phyloP scores from a whole-genome alignment of 2,113 vertebrate genomes.

The Struthio camelus region DNA sequence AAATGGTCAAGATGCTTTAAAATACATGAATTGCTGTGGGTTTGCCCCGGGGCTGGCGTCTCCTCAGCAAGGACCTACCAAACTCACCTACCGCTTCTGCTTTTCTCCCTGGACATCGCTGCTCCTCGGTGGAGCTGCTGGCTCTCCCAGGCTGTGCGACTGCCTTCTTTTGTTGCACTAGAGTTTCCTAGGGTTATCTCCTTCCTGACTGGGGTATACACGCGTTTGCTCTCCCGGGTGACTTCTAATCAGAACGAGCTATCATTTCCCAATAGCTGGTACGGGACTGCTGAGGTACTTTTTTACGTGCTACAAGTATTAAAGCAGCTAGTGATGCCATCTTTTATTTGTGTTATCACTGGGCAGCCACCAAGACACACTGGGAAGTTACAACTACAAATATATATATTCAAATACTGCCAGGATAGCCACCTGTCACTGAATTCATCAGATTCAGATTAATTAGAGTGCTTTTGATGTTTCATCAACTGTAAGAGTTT shows the following conservation, averaged over 20 bases:
- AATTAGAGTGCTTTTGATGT: not conserved
- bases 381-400: not conserved
- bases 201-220: not conserved
- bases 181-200: not conserved
- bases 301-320: not conserved
- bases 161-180: not conserved
- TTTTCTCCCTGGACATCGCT: not conserved
- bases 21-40: not conserved
- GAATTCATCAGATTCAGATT: not conserved
- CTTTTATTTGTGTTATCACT: not conserved
- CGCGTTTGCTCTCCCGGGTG: not conserved
- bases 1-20: not conserved
- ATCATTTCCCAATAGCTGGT: not conserved
- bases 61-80: not conserved
- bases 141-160: not conserved
- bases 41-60: not conserved
- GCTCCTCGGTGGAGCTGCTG: not conserved
- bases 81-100: not conserved
- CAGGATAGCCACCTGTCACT: not conserved
- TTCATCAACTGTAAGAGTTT: not conserved
- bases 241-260: not conserved
- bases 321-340: not conserved
- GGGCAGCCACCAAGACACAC: not conserved
- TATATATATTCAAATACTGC: not conserved
- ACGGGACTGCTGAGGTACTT: not conserved